Conservation (phyloP, 2,888 invertebrate species). For the Brassicogethes aeneus region DNA sequence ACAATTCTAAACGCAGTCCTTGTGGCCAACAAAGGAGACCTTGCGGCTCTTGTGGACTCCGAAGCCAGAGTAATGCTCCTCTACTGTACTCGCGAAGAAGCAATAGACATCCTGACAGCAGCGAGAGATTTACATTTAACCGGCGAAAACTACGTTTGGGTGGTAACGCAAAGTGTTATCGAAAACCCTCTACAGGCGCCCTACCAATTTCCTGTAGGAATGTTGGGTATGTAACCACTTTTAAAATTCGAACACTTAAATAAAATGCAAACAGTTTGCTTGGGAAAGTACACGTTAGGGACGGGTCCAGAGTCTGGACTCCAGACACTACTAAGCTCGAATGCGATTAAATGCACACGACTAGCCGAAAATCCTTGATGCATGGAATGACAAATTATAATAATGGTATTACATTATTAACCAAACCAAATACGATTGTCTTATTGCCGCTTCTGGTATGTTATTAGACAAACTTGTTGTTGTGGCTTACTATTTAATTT, state of each 20-base stretch:
- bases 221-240: slow-evolving; percentile 61
- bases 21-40: slow-evolving; percentile 68
- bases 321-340: too few species aligned
- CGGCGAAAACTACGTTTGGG: slow-evolving; percentile 93
- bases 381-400: too few species aligned
- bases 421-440: too few species aligned
- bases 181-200: slow-evolving; percentile 68
- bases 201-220: slow-evolving; percentile 79
- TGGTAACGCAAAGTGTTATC: slow-evolving; percentile 90
- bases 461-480: too few species aligned
- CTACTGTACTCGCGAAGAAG: slow-evolving; percentile 84
- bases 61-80: slow-evolving; percentile 89
- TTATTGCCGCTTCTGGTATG: too few species aligned
- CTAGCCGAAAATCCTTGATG: too few species aligned
- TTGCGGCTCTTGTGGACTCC: slow-evolving; percentile 75
- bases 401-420: too few species aligned
- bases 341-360: too few species aligned
- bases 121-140: slow-evolving; percentile 71
- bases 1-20: slow-evolving; percentile 80
- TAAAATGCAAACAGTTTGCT: too few species aligned
- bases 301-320: too few species aligned
- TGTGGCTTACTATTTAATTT: too few species aligned
- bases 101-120: slow-evolving; percentile 68
- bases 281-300: too few species aligned
- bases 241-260: slow-evolving; percentile 3